Base-by-base conservation (phyloP, 2,888 invertebrate genomes). In the Ennomos fuscantarius region DNA sequence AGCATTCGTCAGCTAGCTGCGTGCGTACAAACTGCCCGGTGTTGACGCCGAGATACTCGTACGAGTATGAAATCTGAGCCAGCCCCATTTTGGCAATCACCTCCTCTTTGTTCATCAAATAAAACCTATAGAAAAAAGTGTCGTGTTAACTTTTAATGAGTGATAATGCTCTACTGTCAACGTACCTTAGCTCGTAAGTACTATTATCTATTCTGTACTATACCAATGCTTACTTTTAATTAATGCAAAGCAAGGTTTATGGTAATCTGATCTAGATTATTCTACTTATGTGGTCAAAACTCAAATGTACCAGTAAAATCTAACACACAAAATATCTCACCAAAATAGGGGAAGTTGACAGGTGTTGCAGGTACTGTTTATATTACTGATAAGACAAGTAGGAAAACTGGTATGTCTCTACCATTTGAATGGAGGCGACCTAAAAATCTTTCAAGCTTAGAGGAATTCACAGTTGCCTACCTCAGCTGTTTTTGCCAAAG, bases 21-120 rank as follows among this genome's bases (percentile, higher is more conserved):
- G 99, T 99, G 76, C 98, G 96, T 8, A 99, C 99, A 69, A 99
- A 94, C 86, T 99, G 99, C 39, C 96, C 95, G 1, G 97, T 96
- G 83, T 98, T 98, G n/a, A 86, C 82, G n/a, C 99, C 99, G 74
- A 99, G 96, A 83, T 99, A 99, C 87, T 99, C 99, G 81, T 98
- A 99, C 0, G 99, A 97, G 86, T 99, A 99, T 31, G 96, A 94
- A 92, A 99, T 98, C 86, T 97, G 95, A 11, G 99, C 97, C 79
- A 97, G 96, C 5, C 97, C 99, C 96, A 99, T 99, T 85, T 95
- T 95, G 53, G 98, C 94, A 0, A 95, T 89, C 10, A 96, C 95
- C 55, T 94, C 93, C 47, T 94, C 94, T 37, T 90, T 88, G 36
- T 86, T 86, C 40, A 92, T 85, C 49, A 95, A 79, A 82, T 97